phyloP scores from a whole-genome alignment of 2,113 vertebrate species.

The Isichthys henryi region DNA sequence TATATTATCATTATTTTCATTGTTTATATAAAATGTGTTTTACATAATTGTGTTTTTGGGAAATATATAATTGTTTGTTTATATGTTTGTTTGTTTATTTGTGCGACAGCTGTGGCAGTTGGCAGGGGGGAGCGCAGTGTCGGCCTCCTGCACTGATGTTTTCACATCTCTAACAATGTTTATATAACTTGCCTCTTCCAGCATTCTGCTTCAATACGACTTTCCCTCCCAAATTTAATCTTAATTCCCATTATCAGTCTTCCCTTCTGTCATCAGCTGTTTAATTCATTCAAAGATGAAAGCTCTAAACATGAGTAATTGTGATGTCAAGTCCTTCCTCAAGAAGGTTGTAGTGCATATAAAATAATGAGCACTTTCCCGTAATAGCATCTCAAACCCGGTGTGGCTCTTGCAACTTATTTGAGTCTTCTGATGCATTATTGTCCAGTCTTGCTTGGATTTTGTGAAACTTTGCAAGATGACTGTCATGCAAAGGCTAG shows the following conservation, averaged over 20 bases:
- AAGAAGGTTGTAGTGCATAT: background rate
- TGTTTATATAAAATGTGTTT: background rate
- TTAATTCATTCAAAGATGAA: background rate
- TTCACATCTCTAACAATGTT: background rate
- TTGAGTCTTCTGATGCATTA: background rate
- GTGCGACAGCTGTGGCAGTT: background rate
- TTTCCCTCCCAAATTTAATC: background rate
- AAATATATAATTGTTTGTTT: background rate
- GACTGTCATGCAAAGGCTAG: background rate
- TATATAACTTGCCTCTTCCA: background rate
- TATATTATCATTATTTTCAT: background rate
- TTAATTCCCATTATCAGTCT: background rate
- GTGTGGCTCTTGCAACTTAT: too few relatives aligned
- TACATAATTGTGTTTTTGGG: background rate
- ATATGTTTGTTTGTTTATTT: background rate
- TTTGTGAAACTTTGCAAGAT: background rate
- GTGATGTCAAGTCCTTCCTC: background rate
- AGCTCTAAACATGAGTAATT: background rate
- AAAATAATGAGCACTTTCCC: background rate
- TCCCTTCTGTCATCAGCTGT: background rate
- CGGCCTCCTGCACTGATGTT: background rate
- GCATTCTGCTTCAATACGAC: background rate
- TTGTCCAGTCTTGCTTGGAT: background rate
- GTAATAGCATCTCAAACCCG: background rate
- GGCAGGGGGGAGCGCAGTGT: too few relatives aligned